phyloP scores from a whole-genome alignment of 1,140 invertebrate genomes.

The Zaprionus vittiger region DNA sequence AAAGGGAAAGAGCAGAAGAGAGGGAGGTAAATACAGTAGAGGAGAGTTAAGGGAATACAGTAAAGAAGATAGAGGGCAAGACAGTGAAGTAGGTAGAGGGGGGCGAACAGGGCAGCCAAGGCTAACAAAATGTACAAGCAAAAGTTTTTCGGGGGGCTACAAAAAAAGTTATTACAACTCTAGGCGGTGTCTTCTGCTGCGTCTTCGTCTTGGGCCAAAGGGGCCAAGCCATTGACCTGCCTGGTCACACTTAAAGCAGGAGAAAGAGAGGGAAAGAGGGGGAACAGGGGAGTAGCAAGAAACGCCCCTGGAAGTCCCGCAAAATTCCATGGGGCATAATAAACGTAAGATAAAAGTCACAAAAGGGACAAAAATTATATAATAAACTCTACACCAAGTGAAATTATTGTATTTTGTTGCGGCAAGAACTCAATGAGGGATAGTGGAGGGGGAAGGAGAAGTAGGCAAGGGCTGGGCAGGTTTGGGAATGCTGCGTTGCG shows the following conservation, averaged over 20 bases:
- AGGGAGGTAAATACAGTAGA: too few species aligned
- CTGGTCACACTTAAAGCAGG: slow-evolving; percentile 33
- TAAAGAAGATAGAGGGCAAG: neutral
- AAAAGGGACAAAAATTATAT: slow-evolving; percentile 83
- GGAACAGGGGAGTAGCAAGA: slow-evolving; percentile 5
- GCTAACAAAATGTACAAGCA: slow-evolving; percentile 60
- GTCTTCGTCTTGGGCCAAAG: slow-evolving; percentile 16
- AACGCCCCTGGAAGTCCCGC: slow-evolving; percentile 66
- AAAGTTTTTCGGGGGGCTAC: slow-evolving; percentile 62
- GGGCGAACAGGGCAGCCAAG: neutral
- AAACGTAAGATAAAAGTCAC: slow-evolving; percentile 83
- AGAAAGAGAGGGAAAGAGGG: neutral
- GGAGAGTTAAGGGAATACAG: neutral
- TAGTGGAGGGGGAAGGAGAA: neutral
- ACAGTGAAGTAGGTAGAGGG: neutral
- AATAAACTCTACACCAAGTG: slow-evolving; percentile 79
- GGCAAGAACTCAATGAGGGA: neutral
- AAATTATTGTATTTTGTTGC: slow-evolving; percentile 68
- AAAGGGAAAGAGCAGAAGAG: neutral
- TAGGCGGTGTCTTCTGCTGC: slow-evolving; percentile 36
- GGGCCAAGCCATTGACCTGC: slow-evolving; percentile 68
- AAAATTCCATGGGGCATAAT: slow-evolving; percentile 83
- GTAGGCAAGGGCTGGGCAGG: neutral
- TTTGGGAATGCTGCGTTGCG: neutral
- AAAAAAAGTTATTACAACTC: slow-evolving; percentile 77